A percentile compares a stretch with the other conserved stretches of the same genome.
Evolutionary conservation across 1,140 invertebrate genomes (phyloP).

Genomic region (Helicoverpa armigera): DNA sequence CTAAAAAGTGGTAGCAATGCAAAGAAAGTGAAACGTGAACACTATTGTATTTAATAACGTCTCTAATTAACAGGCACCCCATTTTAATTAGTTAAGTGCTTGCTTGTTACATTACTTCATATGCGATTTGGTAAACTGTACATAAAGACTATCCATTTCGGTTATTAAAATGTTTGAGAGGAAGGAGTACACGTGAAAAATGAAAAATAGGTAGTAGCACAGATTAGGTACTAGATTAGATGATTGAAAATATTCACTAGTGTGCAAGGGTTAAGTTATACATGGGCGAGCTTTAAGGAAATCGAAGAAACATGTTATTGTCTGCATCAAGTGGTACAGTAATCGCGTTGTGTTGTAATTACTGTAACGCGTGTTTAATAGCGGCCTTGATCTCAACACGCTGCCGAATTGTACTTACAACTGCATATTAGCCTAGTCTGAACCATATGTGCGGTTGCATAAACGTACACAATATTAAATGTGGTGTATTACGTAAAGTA

Average conservation of each 20-base stretch:
- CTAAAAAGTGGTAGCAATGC: neutral
- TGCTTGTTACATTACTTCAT: neutral
- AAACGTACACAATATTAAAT: conserved; percentile 29
- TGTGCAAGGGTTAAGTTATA: neutral
- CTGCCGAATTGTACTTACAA: neutral
- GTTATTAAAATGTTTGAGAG: too few relatives aligned
- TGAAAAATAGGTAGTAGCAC: too few relatives aligned
- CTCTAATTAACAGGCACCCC: conserved; percentile 11
- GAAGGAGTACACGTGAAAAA: too few relatives aligned
- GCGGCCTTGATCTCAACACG: conserved; percentile 11
- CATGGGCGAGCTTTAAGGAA: neutral
- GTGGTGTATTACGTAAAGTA: conserved; percentile 33
- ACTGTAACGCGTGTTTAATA: neutral
- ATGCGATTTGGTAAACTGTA: too few relatives aligned
- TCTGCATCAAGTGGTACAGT: neutral
- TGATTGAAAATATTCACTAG: too few relatives aligned
- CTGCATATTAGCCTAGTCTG: neutral
- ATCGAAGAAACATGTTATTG: neutral
- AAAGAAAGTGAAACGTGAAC: conserved; percentile 43
- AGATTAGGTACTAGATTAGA: too few relatives aligned
- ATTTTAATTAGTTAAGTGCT: neutral
- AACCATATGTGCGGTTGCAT: conserved; percentile 23
- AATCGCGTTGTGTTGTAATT: conserved; percentile 7
- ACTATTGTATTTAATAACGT: conserved; percentile 32
- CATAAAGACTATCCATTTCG: too few relatives aligned